A percentile compares a stretch with the other conserved stretches of the same genome.
Conservation (phyloP, 2,888 invertebrate species). For the Periphyllus acericola region DNA sequence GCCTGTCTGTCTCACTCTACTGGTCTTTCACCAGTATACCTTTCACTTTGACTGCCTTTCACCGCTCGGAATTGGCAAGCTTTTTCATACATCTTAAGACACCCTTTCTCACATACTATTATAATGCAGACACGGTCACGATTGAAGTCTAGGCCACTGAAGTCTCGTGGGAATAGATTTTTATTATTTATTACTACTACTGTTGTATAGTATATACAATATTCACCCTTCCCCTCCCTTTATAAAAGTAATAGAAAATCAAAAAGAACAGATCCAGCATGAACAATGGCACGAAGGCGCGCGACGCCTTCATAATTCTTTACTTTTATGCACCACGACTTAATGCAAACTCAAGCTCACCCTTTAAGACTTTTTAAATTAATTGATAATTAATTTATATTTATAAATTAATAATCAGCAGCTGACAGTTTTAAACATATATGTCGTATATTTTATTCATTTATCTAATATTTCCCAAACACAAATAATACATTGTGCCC, state of each 20-base stretch:
- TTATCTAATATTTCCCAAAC: not conserved
- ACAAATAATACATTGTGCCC: no score
- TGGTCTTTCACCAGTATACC: conserved; percentile 55
- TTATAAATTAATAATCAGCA: not conserved
- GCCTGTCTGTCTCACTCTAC: conserved; percentile 54
- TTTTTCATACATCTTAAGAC: conserved; percentile 47
- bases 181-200: conserved; percentile 33
- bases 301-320: not conserved
- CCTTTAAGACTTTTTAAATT: not conserved
- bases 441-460: no score
- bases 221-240: not conserved
- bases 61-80: conserved; percentile 56
- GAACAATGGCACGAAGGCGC: not conserved
- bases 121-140: conserved; percentile 49
- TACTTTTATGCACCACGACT: not conserved
- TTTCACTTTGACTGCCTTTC: conserved; percentile 59
- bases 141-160: conserved; percentile 43
- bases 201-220: not conserved
- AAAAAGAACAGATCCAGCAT: not conserved
- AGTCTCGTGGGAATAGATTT: conserved; percentile 55
- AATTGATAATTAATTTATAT: not conserved
- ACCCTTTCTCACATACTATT: conserved; percentile 54
- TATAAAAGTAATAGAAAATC: not conserved
- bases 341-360: not conserved
- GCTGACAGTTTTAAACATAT: no score